Evolutionary conservation across 2,113 vertebrate genomes (phyloP).

Genomic region (Corythaeola cristata): DNA sequence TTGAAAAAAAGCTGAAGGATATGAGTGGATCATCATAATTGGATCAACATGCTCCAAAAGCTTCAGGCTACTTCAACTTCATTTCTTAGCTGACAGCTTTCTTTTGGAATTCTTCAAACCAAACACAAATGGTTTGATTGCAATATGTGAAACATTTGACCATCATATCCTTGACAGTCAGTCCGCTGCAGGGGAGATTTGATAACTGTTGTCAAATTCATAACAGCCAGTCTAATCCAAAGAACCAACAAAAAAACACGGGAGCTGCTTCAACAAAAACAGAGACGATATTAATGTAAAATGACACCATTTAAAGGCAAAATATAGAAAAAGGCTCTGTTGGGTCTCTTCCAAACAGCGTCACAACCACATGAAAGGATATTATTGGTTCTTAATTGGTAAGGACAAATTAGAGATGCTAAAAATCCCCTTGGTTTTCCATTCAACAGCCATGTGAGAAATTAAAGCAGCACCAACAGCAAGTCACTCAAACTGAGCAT

Average conservation of each 20-base stretch:
- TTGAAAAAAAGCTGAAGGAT: constrained; percentile 73
- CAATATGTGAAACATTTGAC: constrained; percentile 76
- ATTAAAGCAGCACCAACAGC: neutral
- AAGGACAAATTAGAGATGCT: constrained; percentile 23
- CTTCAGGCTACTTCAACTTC: constrained; percentile 72
- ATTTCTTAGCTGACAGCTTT: constrained; percentile 77
- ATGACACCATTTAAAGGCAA: constrained; percentile 17
- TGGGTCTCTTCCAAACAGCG: neutral
- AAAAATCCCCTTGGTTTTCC: neutral
- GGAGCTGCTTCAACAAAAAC: constrained; percentile 16
- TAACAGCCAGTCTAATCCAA: constrained; percentile 69
- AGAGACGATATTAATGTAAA: neutral
- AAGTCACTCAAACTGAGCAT: neutral
- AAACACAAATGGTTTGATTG: constrained; percentile 75
- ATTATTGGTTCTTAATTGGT: neutral
- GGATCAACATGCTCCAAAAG: constrained; percentile 74
- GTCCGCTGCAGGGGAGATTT: constrained; percentile 70
- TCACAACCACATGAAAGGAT: neutral
- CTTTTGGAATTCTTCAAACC: constrained; percentile 76
- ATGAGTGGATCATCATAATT: constrained; percentile 78
- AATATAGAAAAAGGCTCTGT: neutral
- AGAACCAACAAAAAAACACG: constrained; percentile 35
- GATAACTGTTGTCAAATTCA: constrained; percentile 77
- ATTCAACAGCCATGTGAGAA: neutral
- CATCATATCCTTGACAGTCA: constrained; percentile 72